These are phyloP conservation scores for Pyrocephalus nanus DNA, from an alignment of 2,797 vertebrate species.

Conservation along the genomic window DNA sequence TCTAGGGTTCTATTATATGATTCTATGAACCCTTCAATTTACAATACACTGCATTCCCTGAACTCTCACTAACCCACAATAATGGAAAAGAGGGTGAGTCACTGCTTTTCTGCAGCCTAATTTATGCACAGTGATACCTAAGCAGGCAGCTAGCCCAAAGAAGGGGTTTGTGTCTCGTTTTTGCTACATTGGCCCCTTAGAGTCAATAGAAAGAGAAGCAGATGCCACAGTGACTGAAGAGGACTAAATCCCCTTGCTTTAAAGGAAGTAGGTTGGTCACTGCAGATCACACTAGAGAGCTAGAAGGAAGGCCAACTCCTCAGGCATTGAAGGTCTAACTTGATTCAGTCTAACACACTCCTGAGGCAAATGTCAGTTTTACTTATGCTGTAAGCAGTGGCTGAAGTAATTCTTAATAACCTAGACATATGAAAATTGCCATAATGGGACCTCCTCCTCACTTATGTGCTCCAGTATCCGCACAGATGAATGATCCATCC, in stretches of 20 bases:
- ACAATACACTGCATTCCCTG: not conserved
- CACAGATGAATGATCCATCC: accelerated
- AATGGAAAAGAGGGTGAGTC: not conserved
- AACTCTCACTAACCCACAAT: not conserved
- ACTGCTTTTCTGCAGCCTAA: not conserved
- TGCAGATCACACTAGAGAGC: not conserved
- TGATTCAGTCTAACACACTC: not conserved
- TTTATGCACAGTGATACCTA: accelerated
- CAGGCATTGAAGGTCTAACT: not conserved
- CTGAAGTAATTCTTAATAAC: not conserved
- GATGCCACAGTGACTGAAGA: not conserved
- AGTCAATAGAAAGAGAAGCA: not conserved
- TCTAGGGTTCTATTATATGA: not conserved
- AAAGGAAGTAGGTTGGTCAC: not conserved
- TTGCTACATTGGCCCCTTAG: not conserved
- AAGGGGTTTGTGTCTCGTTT: not conserved
- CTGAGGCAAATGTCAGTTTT: not conserved
- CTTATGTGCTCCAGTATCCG: not conserved
- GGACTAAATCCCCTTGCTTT: not conserved
- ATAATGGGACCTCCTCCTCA: not conserved
- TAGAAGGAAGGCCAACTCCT: not conserved
- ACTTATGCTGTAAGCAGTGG: not conserved
- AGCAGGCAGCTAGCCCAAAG: not conserved
- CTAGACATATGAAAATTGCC: not conserved
- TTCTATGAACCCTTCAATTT: not conserved